Conservation (phyloP, 2,113 vertebrate species). For the Perca flavescens region DNA sequence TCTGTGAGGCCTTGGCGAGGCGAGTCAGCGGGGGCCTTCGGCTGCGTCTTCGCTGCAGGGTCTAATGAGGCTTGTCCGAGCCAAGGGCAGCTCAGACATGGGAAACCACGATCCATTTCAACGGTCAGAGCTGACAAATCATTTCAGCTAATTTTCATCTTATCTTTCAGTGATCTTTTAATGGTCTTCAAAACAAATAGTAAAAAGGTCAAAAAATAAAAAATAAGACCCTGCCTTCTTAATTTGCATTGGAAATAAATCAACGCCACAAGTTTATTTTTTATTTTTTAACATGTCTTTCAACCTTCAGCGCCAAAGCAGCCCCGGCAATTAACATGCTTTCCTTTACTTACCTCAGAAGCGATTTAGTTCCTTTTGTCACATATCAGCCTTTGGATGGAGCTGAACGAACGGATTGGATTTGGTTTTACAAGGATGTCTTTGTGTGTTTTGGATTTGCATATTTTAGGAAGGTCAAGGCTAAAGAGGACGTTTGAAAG, state of each 20-base stretch:
- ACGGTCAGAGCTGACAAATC: constrained; percentile 17
- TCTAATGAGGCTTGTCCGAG: constrained; percentile 44
- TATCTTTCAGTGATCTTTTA: neutral
- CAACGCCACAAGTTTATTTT: neutral
- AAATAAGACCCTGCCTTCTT: neutral
- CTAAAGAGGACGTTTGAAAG: constrained; percentile 24
- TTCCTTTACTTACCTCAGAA: constrained; percentile 43
- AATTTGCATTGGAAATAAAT: neutral
- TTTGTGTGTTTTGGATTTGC: constrained; percentile 57
- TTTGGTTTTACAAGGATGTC: constrained; percentile 42
- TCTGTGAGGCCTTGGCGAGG: constrained; percentile 32
- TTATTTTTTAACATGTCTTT: neutral
- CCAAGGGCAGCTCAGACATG: constrained; percentile 4
- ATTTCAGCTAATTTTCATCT: neutral
- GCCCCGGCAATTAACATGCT: constrained; percentile 56
- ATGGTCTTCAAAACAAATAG: neutral
- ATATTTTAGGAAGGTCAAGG: constrained; percentile 45
- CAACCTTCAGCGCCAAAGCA: constrained; percentile 23
- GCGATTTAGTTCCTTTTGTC: constrained; percentile 46
- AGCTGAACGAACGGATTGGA: constrained; percentile 44
- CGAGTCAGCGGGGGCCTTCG: constrained; percentile 1
- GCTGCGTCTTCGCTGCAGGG: constrained; percentile 5
- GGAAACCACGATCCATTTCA: constrained; percentile 25
- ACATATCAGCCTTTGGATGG: constrained; percentile 24
- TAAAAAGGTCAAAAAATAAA: neutral